Percentiles rank a stretch among this genome's conserved stretches.
Evolutionary conservation across 92 coral and sea anemone genomes (phyloP).

Genomic region (Porites rus): DNA sequence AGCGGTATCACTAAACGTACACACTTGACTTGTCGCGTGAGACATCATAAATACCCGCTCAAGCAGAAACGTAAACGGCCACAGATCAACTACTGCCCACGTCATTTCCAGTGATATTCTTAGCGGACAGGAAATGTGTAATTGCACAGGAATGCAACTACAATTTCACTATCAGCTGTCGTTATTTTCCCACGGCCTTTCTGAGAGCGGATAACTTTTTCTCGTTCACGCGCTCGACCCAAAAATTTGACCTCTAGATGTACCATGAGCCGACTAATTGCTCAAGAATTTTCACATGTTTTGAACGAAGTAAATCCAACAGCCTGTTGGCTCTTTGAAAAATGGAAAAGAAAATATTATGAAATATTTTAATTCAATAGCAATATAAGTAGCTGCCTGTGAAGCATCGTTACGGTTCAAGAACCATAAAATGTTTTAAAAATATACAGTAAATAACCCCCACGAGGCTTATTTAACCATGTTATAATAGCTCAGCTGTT

Average conservation of each 20-base stretch:
- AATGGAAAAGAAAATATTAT: constrained; percentile 26
- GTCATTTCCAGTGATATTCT: constrained; percentile 22
- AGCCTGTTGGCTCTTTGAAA: not conserved
- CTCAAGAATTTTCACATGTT: constrained; percentile 32
- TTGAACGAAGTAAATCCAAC: not conserved
- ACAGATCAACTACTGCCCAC: not conserved
- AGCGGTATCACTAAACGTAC: constrained; percentile 1
- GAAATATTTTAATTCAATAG: not conserved
- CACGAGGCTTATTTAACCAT: constrained; percentile 5
- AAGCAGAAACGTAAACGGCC: not conserved
- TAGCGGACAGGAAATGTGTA: constrained; percentile 56
- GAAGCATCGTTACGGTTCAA: not conserved
- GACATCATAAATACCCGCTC: not conserved
- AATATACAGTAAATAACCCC: constrained; percentile 10
- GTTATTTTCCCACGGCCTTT: constrained; percentile 53
- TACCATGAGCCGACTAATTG: not conserved
- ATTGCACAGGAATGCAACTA: constrained; percentile 34
- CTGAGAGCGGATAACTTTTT: constrained; percentile 15
- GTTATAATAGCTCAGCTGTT: constrained; percentile 2
- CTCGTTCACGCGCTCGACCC: constrained; percentile 21
- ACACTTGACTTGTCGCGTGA: not conserved
- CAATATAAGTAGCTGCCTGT: not conserved
- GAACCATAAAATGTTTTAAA: not conserved
- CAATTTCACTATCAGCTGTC: constrained; percentile 18
- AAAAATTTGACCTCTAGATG: constrained; percentile 43